phyloP scores from a whole-genome alignment of 2,113 vertebrate species.

The Cercopithecus mona region DNA sequence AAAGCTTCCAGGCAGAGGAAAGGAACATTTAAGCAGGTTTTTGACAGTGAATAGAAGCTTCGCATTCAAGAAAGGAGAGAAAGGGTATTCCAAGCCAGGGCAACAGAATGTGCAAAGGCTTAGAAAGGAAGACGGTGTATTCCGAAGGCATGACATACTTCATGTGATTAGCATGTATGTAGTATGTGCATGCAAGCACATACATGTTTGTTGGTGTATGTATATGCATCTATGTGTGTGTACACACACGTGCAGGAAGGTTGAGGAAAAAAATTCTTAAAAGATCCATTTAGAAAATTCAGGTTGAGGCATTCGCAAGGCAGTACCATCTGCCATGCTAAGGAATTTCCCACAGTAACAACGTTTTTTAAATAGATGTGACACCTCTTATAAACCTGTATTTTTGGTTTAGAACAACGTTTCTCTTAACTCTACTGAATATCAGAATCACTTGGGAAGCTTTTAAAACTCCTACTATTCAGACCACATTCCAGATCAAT shows the following conservation, averaged over 20 bases:
- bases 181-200: not conserved
- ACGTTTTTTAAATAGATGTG: not conserved
- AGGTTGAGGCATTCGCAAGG: not conserved
- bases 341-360: not conserved
- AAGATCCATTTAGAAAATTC: not conserved
- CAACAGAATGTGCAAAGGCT: not conserved
- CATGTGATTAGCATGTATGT: too few species aligned
- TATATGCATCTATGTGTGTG: not conserved
- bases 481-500: not conserved
- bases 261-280: not conserved
- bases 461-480: not conserved
- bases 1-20: not conserved
- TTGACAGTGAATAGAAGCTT: not conserved
- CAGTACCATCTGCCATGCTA: not conserved
- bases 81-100: not conserved
- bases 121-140: not conserved
- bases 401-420: not conserved
- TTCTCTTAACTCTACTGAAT: not conserved
- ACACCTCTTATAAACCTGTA: too few species aligned
- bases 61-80: not conserved
- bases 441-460: not conserved
- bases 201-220: not conserved
- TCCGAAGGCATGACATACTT: not conserved
- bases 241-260: not conserved
- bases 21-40: not conserved